Base-by-base conservation (phyloP, 2,888 invertebrate species). In the Andrena fulva region DNA sequence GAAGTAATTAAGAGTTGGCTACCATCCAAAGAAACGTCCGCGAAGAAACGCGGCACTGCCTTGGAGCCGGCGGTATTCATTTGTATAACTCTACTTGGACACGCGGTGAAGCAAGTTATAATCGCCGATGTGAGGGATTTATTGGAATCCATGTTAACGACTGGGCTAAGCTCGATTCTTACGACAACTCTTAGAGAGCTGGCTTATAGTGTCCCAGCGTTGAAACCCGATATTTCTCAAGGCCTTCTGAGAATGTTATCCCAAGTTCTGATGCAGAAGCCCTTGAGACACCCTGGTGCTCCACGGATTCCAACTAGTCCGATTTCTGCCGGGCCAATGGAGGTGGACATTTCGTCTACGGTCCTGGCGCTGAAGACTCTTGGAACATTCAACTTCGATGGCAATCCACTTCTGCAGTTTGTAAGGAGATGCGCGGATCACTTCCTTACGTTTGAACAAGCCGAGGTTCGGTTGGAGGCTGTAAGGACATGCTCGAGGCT, bases 401-500 rank as follows among this genome's bases (percentile, higher is more conserved):
- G 98, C 1, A 97, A 98, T 91, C 98, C 98, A 59, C 95, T 99
- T 91, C 95, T 99, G 54, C 98, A 98, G 85, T 99, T 99, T 95
- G 98, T 99, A 0, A 96, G 97, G 85, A 96, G 98, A 80, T 99
- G 99, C 93, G 98, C 99, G 0, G 98, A 99, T 91, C 96, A 97
- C 93, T 99, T 98, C 92, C 95, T 99, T 62, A 97, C 96, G 20
- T 98, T 98, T 91, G 99, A 99, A 84, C 97, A 98, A 90, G 97
- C 97, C 87, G 98, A 99, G 93, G 97, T 99, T 3, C 96, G 98
- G 31, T 94, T 99, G 84, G 99, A 99, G 94, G 98, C 99, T 16
- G 99, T 99, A 0, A 96, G 97, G 92, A 99, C 99, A 0, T 98
- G 99, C 90, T 98, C 98, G 20, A 96, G 98, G 74, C 95, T 99